These are phyloP conservation scores for Drosophila incognita DNA, from an alignment of 2,888 invertebrate species.

Conservation along the genomic window DNA sequence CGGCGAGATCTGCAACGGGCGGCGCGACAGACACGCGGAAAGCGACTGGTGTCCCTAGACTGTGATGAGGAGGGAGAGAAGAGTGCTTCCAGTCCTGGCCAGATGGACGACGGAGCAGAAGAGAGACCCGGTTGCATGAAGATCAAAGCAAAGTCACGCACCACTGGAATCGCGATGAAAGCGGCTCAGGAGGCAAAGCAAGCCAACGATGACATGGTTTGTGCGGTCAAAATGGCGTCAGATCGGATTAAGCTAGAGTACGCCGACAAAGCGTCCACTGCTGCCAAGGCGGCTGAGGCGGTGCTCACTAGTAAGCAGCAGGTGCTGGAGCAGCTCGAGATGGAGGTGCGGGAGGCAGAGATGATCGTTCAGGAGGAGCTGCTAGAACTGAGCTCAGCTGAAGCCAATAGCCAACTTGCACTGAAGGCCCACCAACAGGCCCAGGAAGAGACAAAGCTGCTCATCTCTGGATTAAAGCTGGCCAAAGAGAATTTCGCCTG, in stretches of 20 bases:
- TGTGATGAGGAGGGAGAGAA: neutral
- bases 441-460: conserved; percentile 86
- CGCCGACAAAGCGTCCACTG: conserved; percentile 89
- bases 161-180: conserved; percentile 88
- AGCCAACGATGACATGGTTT: conserved; percentile 85
- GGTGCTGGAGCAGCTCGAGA: conserved; percentile 88
- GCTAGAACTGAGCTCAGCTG: conserved; percentile 87
- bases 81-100: neutral
- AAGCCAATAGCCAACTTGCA: conserved; percentile 87
- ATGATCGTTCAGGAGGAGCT: conserved; percentile 87
- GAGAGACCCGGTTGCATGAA: neutral
- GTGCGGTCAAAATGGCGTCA: conserved; percentile 89
- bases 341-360: conserved; percentile 89
- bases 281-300: conserved; percentile 90
- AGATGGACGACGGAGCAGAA: neutral
- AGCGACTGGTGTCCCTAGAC: conserved; percentile 9
- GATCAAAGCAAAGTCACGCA: conserved; percentile 77
- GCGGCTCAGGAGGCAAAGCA: conserved; percentile 88
- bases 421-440: conserved; percentile 87
- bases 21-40: conserved; percentile 10
- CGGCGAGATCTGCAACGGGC: neutral
- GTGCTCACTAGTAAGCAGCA: conserved; percentile 89
- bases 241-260: conserved; percentile 90
- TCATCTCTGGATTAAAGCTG: conserved; percentile 84
- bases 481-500: conserved; percentile 87